Evolutionary conservation across 2,888 invertebrate species (phyloP), one percentile per base, ranked within the genome.

Genomic region (Palloptera scutellata): DNA sequence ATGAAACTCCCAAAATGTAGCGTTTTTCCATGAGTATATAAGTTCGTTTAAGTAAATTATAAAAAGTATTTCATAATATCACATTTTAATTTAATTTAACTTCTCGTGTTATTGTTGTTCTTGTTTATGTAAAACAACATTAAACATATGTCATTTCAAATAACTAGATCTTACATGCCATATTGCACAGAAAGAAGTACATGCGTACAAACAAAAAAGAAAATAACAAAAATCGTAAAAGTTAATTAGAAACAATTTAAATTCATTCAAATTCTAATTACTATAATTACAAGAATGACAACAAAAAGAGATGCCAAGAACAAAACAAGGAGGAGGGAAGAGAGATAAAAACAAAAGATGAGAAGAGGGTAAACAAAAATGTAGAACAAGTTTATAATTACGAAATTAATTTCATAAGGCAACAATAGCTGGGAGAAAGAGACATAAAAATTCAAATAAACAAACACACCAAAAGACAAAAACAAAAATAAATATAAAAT

Each of bases 241-340:
- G 8, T 53, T 61, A 30, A 61, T 61, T 61, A 15, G 41, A 9
- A 15, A 42, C 61, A 53, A 52, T 61, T 61, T 42, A 61, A 53
- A 61, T 61, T 52, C 61, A 61, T 61, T 52, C 42, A 40, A 61
- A 61, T 41, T 8, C 61, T 61, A 61, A 61, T 61, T 61, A 15
- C 2, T 40, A 42, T 61, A 53, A 61, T 61, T 61, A 61, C n/a
- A 61, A 41, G 15, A 51, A 61, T 19, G 51, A 40, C 61, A 48
- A 48, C 15, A 13, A 41, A 6, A 48, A 60, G 60, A 19, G 60
- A 48, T 1, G 11, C 20, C 42, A 58, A 4, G 13, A 40, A 1
- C 30, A 30, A 30, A 2, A 30, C 6, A 30, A 30, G 30, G 30
- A 2, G 30, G 30, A 30, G 30, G 6, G 6, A 30, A 6, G 6